Evolutionary conservation across 2,888 invertebrate genomes (phyloP).

Genomic region (Julus scanicus): DNA sequence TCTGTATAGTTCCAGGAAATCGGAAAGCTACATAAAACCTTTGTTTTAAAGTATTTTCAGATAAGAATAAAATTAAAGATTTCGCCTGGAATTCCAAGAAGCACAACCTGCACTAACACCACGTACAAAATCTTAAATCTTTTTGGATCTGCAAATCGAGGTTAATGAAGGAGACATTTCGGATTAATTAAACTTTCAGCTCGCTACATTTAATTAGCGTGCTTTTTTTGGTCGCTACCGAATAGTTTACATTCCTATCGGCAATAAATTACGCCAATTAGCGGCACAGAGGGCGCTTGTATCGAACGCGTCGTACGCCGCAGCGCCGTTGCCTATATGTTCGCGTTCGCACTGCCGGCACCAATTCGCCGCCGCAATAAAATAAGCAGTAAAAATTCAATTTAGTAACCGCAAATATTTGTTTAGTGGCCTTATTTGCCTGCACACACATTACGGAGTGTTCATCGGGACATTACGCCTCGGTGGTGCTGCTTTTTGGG

Average conservation of each 20-base stretch:
- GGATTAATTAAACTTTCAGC: conserved; percentile 14
- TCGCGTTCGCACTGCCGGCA: background rate
- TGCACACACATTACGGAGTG: conserved; percentile 25
- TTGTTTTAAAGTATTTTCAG: too few relatives aligned
- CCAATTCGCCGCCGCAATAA: conserved; percentile 33
- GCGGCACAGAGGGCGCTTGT: background rate
- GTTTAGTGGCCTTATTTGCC: conserved; percentile 33
- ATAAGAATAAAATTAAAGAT: too few relatives aligned
- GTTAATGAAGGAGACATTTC: conserved; percentile 6
- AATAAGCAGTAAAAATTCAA: conserved; percentile 27
- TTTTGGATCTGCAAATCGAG: background rate
- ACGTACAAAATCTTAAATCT: background rate
- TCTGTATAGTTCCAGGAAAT: too few relatives aligned
- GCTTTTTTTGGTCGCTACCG: background rate
- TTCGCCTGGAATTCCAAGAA: too few relatives aligned
- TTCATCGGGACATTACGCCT: conserved; percentile 18
- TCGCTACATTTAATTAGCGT: conserved; percentile 13
- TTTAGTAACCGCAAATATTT: conserved; percentile 33
- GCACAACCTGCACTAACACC: too few relatives aligned
- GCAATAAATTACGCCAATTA: background rate
- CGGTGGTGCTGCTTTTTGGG: background rate
- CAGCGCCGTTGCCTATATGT: background rate
- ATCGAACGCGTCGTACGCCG: background rate
- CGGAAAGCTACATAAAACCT: too few relatives aligned
- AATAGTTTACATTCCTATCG: background rate